Evolutionary conservation across 1,140 invertebrate genomes (phyloP).

Genomic region (Saccostrea glomerata): DNA sequence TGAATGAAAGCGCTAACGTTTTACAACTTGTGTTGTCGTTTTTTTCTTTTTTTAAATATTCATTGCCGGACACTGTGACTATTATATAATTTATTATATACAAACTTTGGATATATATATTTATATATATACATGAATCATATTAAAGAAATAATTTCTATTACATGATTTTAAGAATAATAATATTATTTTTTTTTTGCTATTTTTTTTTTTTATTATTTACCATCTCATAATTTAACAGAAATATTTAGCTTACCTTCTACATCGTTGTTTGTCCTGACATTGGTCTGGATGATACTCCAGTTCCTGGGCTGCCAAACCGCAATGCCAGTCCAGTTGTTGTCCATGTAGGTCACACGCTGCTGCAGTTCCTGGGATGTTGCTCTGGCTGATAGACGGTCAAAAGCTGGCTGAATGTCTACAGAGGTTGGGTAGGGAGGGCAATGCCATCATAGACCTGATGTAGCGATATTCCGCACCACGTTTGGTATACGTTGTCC

Average conservation of each 20-base stretch:
- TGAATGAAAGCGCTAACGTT: too few species aligned
- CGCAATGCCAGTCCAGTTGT: neutral
- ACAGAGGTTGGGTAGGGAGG: neutral
- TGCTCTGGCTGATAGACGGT: neutral
- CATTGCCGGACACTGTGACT: too few species aligned
- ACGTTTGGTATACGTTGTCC: slow-evolving; percentile 24
- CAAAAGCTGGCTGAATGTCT: slow-evolving; percentile 39
- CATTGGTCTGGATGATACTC: neutral
- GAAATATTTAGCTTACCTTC: slow-evolving; percentile 24
- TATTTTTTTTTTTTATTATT: too few species aligned
- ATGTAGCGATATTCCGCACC: slow-evolving; percentile 24
- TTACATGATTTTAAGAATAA: too few species aligned
- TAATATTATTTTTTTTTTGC: too few species aligned
- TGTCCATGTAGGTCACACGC: neutral
- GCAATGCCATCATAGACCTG: slow-evolving; percentile 9
- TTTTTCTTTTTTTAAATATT: too few species aligned
- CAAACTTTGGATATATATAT: too few species aligned
- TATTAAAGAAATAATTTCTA: too few species aligned
- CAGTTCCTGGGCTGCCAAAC: slow-evolving; percentile 28
- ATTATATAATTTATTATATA: too few species aligned
- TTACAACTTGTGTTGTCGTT: too few species aligned
- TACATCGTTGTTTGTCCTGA: slow-evolving; percentile 34
- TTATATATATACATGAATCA: too few species aligned
- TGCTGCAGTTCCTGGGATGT: neutral
- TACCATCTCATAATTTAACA: too few species aligned